Conservation (phyloP, 2,888 invertebrate genomes). For the Caenorhabditis japonica region DNA sequence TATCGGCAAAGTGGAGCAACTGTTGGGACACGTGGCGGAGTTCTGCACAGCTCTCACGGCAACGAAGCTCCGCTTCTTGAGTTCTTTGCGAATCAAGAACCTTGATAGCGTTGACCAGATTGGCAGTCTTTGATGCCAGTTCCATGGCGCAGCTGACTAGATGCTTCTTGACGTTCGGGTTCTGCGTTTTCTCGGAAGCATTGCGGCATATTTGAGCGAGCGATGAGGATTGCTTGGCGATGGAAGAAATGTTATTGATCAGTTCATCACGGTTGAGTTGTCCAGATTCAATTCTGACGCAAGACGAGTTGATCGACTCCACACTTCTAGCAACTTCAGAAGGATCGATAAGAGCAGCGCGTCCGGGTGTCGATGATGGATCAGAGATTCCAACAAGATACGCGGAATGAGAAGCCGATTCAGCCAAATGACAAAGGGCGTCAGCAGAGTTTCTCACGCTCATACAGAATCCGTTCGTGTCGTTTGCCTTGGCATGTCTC, state of each 20-base stretch:
- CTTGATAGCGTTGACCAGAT: slow-evolving; percentile 94
- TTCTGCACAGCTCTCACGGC: slow-evolving; percentile 84
- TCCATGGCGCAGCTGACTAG: slow-evolving; percentile 98
- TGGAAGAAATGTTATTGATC: slow-evolving; percentile 84
- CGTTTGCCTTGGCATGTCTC: slow-evolving; percentile 88
- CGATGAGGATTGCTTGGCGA: slow-evolving; percentile 95
- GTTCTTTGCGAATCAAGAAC: slow-evolving; percentile 83
- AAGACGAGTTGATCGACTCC: slow-evolving; percentile 90
- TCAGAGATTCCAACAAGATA: slow-evolving; percentile 95
- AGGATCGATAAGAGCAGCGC: slow-evolving; percentile 90
- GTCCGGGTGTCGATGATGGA: slow-evolving; percentile 86
- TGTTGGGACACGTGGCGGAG: slow-evolving; percentile 91
- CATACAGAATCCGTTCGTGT: slow-evolving; percentile 88
- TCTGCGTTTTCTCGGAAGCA: slow-evolving; percentile 90
- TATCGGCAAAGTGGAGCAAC: slow-evolving; percentile 91
- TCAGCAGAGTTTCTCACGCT: slow-evolving; percentile 83
- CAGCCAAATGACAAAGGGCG: slow-evolving; percentile 91
- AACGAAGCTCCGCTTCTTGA: slow-evolving; percentile 10
- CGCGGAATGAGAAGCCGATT: slow-evolving; percentile 91
- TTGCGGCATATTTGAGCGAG: slow-evolving; percentile 94
- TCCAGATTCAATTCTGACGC: slow-evolving; percentile 80
- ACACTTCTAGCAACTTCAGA: slow-evolving; percentile 89
- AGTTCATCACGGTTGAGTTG: slow-evolving; percentile 61
- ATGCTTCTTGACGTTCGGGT: slow-evolving; percentile 89
- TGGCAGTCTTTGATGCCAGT: slow-evolving; percentile 94